These are phyloP conservation scores for Morus bassanus DNA, from an alignment of 2,797 vertebrate genomes.

Conservation along the genomic window DNA sequence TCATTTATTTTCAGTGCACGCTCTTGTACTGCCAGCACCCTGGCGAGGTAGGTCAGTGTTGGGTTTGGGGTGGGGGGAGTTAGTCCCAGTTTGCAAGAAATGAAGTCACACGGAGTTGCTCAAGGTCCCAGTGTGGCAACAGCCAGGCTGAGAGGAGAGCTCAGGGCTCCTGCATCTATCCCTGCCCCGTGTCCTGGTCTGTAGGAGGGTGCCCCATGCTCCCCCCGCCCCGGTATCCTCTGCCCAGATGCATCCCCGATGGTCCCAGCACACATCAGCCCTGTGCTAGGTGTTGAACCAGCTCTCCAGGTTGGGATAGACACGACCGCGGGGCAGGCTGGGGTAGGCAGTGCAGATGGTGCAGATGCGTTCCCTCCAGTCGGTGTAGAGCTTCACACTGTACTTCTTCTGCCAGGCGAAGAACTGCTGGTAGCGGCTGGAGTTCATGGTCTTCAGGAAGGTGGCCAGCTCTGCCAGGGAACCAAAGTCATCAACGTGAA, in stretches of 20 bases:
- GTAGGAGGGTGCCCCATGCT: accelerated
- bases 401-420: slow-evolving; percentile 80
- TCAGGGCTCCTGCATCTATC: accelerated
- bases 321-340: slow-evolving; percentile 63
- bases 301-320: slow-evolving; percentile 76
- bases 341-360: slow-evolving; percentile 78
- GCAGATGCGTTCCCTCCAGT: slow-evolving; percentile 90
- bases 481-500: slow-evolving; percentile 87
- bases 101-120: neutral
- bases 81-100: neutral
- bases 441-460: slow-evolving; percentile 78
- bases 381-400: slow-evolving; percentile 73
- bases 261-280: neutral
- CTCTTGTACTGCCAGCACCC: neutral
- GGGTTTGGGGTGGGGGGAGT: accelerated
- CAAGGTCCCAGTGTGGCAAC: neutral
- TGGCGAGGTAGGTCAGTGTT: neutral
- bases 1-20: neutral
- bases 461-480: slow-evolving; percentile 78
- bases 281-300: slow-evolving; percentile 72
- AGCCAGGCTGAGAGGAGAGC: neutral
- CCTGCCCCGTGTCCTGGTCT: neutral
- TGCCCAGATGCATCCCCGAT: neutral
- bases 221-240: neutral
- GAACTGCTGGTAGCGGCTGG: slow-evolving; percentile 77